Percentiles rank a stretch among this genome's conserved stretches.
These are phyloP conservation scores for Siniperca obscura DNA, from an alignment of 2,797 vertebrate genomes.

Conservation along the genomic window DNA sequence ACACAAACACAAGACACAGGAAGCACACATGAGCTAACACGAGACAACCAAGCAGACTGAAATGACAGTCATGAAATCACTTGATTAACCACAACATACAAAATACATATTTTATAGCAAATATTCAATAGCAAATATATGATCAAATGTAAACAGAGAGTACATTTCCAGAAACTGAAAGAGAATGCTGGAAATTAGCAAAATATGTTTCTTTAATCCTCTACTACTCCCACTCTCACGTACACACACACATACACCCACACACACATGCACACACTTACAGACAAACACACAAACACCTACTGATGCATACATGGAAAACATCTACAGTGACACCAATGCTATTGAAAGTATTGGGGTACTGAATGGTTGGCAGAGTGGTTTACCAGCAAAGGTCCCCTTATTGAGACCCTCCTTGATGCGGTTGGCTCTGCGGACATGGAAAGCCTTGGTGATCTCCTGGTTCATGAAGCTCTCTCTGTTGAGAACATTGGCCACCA, in stretches of 20 bases:
- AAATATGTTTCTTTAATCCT: constrained; percentile 14
- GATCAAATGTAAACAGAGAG: constrained; percentile 66
- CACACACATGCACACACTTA: constrained; percentile 32
- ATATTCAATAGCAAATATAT: constrained; percentile 38
- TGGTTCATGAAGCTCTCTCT: constrained; percentile 96
- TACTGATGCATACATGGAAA: constrained; percentile 49
- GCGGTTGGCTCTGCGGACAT: constrained; percentile 92
- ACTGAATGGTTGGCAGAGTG: constrained; percentile 23
- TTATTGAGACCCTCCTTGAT: constrained; percentile 93
- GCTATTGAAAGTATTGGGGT: constrained; percentile 13
- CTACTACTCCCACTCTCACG: background rate
- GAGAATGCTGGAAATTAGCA: constrained; percentile 48
- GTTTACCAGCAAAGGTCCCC: constrained; percentile 91
- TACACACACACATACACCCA: constrained; percentile 1
- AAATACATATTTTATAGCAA: constrained; percentile 52
- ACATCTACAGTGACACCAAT: constrained; percentile 40
- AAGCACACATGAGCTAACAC: constrained; percentile 41
- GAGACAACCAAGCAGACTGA: constrained; percentile 44
- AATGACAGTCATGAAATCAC: constrained; percentile 46
- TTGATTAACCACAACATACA: constrained; percentile 46
- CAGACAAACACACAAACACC: constrained; percentile 20
- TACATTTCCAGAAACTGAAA: constrained; percentile 66
- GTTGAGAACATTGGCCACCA: constrained; percentile 95
- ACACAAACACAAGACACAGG: constrained; percentile 59
- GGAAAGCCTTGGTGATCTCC: constrained; percentile 96